Base-by-base conservation (phyloP, 1,140 invertebrate genomes). In the Drosophila nannoptera region DNA sequence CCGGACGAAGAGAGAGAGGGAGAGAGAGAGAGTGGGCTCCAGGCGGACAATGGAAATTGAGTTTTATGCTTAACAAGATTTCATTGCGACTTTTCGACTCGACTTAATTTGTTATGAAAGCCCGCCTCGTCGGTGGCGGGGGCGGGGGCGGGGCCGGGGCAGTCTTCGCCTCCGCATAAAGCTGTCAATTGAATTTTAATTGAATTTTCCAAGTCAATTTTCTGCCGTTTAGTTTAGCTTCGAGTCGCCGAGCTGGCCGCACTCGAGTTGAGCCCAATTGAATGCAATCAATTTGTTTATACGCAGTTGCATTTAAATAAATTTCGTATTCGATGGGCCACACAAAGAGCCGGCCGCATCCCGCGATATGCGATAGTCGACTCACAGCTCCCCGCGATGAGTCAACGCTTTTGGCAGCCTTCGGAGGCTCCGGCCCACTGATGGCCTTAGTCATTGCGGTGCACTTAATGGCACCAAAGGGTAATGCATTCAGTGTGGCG, bases 231-330 rank as follows among this genome's bases (percentile, higher is more conserved):
- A 48, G 35, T 7, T 12, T 42, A 22, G 22, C 3, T 22, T 22
- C 22, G 22, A 14, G 6, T 35, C 22, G 31, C 32, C 29, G 33
- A 49, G 54, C 38, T 43, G 36, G 35, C 58, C 70, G 61, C 70
- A 73, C 55, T 69, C 60, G 81, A 67, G 69, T 80, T 80, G 59
- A 86, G 81, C 82, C 81, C 59, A 77, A 87, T 86, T 81, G 87
- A 86, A 86, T 87, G 66, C 81, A 81, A 86, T 86, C 81, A 86
- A 86, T 77, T 87, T 86, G 81, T 87, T 81, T 70, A 81, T 86
- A 81, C 82, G 82, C 81, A 86, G 63, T 81, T 80, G 64, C 74
- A 64, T 86, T 86, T 77, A 86, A 86, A 87, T 66, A 80, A 77
- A 86, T 86, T 77, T 62, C 22, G 45, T 38, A 45, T 56, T 56